Conservation (phyloP, 2,797 vertebrate species). For the Lycodopsis pacificus region DNA sequence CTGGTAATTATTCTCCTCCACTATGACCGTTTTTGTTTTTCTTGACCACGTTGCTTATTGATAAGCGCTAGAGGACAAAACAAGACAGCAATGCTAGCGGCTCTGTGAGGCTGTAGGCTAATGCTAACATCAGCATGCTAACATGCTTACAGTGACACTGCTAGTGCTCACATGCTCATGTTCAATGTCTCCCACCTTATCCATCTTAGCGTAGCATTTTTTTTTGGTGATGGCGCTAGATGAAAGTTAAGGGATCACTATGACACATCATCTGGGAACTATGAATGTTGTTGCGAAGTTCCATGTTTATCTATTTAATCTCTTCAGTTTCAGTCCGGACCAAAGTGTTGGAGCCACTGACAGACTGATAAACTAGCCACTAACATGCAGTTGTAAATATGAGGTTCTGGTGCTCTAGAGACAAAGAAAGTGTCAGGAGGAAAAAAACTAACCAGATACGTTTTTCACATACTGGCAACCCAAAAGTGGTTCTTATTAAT, state of each 20-base stretch:
- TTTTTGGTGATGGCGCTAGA: neutral
- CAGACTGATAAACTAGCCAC: neutral
- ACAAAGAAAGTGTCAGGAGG: neutral
- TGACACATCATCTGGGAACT: neutral
- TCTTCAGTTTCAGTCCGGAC: neutral
- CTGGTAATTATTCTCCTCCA: neutral
- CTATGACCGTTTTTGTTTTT: conserved; percentile 15
- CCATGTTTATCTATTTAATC: neutral
- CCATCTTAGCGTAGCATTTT: neutral
- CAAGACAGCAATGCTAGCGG: neutral
- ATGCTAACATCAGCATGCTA: conserved; percentile 3
- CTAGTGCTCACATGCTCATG: neutral
- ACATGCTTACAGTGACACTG: neutral
- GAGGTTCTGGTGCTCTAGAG: neutral
- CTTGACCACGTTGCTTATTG: conserved; percentile 11
- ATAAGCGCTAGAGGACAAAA: conserved; percentile 22
- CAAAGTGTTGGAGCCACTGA: neutral
- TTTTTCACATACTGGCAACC: neutral
- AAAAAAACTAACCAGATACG: neutral
- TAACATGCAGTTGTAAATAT: neutral
- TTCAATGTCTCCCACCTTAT: neutral
- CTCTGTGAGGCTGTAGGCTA: conserved; percentile 3
- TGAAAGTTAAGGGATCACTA: neutral
- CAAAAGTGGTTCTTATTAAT: neutral
- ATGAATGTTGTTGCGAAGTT: too few species aligned